Percentiles rank a stretch among this genome's conserved stretches.
phyloP scores from a whole-genome alignment of 2,797 vertebrate species.

The Halcyon badia region DNA sequence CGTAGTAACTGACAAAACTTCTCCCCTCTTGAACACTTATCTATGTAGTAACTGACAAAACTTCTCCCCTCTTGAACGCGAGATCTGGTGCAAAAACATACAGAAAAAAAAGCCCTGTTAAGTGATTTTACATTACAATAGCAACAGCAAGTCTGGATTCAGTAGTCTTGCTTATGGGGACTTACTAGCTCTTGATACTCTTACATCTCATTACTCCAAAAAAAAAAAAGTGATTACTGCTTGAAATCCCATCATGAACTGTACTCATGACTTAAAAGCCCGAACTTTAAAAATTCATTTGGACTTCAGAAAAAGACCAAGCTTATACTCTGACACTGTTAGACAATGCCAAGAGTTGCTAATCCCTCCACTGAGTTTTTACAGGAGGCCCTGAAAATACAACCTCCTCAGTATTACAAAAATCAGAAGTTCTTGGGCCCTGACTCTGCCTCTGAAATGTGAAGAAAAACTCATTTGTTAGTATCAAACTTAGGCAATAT shows the following conservation, averaged over 20 bases:
- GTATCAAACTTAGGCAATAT: not conserved
- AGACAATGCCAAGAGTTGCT: not conserved
- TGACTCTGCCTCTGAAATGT: not conserved
- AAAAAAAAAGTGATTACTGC: not conserved
- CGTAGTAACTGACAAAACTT: not conserved
- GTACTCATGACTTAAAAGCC: fast-evolving
- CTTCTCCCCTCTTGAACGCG: not conserved
- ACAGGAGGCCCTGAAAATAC: not conserved
- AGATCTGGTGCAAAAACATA: not conserved
- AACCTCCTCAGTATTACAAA: not conserved
- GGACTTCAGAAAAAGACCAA: not conserved
- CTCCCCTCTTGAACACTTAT: not conserved
- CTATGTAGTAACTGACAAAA: not conserved
- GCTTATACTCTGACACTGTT: not conserved
- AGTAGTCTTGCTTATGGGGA: not conserved
- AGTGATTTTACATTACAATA: not conserved
- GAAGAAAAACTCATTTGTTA: not conserved
- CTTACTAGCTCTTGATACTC: not conserved
- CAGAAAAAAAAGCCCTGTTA: not conserved
- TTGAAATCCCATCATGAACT: not conserved
- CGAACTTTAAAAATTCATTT: not conserved
- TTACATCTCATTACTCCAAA: not conserved
- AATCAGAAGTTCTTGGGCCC: not conserved
- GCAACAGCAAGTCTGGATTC: not conserved
- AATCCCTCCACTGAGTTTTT: not conserved